Percentiles rank a stretch among this genome's conserved stretches.
Conservation (phyloP, 2,888 invertebrate genomes). For the Suillia variegata region DNA sequence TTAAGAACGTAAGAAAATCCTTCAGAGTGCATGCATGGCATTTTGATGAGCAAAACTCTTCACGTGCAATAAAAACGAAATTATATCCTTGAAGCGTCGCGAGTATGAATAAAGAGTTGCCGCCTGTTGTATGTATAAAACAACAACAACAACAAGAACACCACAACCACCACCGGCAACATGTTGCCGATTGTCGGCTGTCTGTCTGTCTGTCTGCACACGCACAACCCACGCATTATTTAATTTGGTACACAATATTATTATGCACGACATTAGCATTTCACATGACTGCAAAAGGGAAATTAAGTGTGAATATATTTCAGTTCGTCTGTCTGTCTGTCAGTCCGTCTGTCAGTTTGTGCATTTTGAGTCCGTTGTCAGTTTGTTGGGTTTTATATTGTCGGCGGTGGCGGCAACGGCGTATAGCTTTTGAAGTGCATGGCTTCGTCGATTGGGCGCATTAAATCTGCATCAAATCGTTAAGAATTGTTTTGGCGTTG, state of each 20-base stretch:
- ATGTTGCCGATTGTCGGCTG: not conserved
- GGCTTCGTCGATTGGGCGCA: slow-evolving; percentile 18
- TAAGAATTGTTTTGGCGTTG: slow-evolving; percentile 35
- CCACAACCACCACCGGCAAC: not conserved
- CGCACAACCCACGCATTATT: slow-evolving; percentile 49
- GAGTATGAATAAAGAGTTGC: not conserved
- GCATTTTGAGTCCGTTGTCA: too few species aligned
- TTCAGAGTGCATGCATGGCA: slow-evolving; percentile 29
- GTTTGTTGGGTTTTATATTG: too few species aligned
- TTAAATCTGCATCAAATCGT: slow-evolving; percentile 37
- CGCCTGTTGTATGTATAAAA: too few species aligned
- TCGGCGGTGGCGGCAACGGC: not conserved
- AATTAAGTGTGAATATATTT: not conserved
- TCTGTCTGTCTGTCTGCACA: not conserved
- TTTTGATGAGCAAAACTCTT: slow-evolving; percentile 31
- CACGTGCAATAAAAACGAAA: slow-evolving; percentile 48
- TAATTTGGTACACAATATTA: slow-evolving; percentile 53
- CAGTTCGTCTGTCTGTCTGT: not conserved
- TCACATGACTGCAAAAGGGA: not conserved
- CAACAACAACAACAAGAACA: not conserved
- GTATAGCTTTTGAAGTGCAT: not conserved
- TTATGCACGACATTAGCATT: slow-evolving; percentile 54
- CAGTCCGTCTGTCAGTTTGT: not conserved
- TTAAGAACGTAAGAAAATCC: slow-evolving; percentile 24
- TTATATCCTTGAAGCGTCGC: slow-evolving; percentile 46